Evolutionary conservation across 2,113 vertebrate species (phyloP).

Genomic region (Trematocara unimaculatum): DNA sequence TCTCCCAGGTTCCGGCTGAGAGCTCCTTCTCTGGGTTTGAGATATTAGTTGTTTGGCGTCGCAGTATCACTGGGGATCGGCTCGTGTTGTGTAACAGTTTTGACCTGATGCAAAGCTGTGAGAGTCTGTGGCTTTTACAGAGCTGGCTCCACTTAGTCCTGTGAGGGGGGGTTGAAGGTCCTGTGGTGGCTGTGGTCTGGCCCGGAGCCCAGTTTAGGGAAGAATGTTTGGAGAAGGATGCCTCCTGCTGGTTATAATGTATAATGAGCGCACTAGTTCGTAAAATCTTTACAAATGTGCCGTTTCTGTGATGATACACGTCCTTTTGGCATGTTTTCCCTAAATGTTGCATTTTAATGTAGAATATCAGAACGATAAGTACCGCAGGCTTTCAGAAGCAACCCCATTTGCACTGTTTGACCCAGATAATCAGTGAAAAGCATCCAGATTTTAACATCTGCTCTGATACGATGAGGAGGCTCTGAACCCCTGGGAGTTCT

Average conservation of each 20-base stretch:
- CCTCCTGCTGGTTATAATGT: conserved; percentile 22
- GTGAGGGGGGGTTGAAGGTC: not conserved
- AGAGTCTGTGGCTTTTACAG: conserved; percentile 5
- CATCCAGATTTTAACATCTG: conserved; percentile 14
- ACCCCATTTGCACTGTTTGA: not conserved
- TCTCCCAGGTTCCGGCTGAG: fast-evolving
- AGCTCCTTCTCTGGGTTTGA: not conserved
- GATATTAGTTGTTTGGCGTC: not conserved
- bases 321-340: fast-evolving
- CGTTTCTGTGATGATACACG: not conserved
- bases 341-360: not conserved
- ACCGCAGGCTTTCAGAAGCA: not conserved
- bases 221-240: not conserved
- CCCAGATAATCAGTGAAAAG: not conserved
- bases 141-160: conserved; percentile 36
- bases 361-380: fast-evolving
- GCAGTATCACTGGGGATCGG: not conserved
- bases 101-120: not conserved
- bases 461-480: not conserved
- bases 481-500: not conserved
- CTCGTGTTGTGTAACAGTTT: not conserved
- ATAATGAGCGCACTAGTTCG: not conserved
- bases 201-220: not conserved
- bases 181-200: conserved; percentile 24
- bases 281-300: not conserved